Percentiles rank a stretch among this genome's conserved stretches.
Conservation (phyloP, 2,113 vertebrate species). For the Pandion haliaetus region DNA sequence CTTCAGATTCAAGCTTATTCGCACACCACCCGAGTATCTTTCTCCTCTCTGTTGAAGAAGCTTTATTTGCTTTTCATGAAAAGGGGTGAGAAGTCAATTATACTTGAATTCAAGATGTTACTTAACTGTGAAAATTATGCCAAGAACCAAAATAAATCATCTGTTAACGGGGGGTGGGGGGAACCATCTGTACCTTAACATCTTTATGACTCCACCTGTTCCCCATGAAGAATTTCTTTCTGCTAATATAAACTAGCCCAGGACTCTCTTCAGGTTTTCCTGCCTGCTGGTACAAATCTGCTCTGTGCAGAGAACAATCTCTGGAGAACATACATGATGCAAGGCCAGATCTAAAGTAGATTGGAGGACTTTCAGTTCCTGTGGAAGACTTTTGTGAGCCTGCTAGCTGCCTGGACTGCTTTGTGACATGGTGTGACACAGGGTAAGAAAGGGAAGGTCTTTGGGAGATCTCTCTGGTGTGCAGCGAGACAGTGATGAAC, state of each 20-base stretch:
- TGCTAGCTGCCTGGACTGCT: not conserved
- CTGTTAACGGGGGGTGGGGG: not conserved
- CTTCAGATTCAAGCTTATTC: not conserved
- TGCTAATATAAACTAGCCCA: not conserved
- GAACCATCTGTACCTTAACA: not conserved
- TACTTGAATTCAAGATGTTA: not conserved
- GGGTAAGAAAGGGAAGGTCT: not conserved
- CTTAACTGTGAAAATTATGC: not conserved
- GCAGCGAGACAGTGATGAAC: not conserved
- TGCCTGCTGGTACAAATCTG: not conserved
- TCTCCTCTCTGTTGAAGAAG: not conserved
- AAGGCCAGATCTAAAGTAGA: not conserved
- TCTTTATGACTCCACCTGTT: not conserved
- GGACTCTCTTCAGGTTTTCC: not conserved
- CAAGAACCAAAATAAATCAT: not conserved
- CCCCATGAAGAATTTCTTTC: not conserved
- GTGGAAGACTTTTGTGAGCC: not conserved
- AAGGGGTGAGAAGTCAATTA: not conserved
- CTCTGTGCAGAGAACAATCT: not conserved
- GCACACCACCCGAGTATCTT: not conserved
- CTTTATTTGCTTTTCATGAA: not conserved
- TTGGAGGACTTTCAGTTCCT: not conserved
- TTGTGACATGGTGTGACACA: not conserved
- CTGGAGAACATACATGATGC: not conserved
- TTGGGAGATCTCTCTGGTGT: not conserved